A percentile compares a stretch with the other conserved stretches of the same genome.
Conservation (phyloP, 2,888 invertebrate genomes). For the Drosophila atripex region DNA sequence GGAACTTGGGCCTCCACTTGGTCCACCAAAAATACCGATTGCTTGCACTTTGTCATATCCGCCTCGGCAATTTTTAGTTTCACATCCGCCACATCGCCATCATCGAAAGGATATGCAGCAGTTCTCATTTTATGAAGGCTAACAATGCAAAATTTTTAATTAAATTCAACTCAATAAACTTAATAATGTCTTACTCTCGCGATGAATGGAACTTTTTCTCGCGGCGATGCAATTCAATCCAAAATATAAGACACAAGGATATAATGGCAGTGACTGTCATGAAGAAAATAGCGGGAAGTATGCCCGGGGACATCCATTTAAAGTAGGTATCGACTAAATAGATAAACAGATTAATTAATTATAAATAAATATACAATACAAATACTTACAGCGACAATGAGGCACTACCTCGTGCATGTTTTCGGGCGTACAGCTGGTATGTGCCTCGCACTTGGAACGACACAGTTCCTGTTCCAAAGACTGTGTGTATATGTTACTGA, state of each 20-base stretch:
- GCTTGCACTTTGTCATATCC: slow-evolving; percentile 81
- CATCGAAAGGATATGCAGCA: slow-evolving; percentile 82
- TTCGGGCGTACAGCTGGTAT: slow-evolving; percentile 41
- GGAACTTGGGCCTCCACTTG: slow-evolving; percentile 74
- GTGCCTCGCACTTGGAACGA: slow-evolving; percentile 42
- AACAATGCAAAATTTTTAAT: neutral
- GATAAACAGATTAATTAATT: neutral
- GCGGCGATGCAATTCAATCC: slow-evolving; percentile 66
- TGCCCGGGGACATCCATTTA: slow-evolving; percentile 68
- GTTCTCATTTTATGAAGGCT: slow-evolving; percentile 62
- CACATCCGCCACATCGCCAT: slow-evolving; percentile 86
- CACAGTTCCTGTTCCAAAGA: slow-evolving; percentile 57
- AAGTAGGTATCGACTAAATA: slow-evolving; percentile 59
- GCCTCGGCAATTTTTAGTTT: slow-evolving; percentile 84
- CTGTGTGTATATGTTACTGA: slow-evolving; percentile 70
- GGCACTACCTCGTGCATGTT: slow-evolving; percentile 66
- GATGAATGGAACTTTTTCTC: slow-evolving; percentile 62
- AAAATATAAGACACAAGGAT: slow-evolving; percentile 56
- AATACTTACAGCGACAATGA: slow-evolving; percentile 63
- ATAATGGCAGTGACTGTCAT: slow-evolving; percentile 48
- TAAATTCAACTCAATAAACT: neutral
- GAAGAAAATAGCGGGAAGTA: slow-evolving; percentile 57
- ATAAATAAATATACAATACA: no score
- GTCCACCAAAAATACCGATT: slow-evolving; percentile 84
- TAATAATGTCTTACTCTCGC: slow-evolving; percentile 52